These are phyloP conservation scores for Lutjanus argentimaculatus DNA, from an alignment of 2,797 vertebrate species.

Conservation along the genomic window DNA sequence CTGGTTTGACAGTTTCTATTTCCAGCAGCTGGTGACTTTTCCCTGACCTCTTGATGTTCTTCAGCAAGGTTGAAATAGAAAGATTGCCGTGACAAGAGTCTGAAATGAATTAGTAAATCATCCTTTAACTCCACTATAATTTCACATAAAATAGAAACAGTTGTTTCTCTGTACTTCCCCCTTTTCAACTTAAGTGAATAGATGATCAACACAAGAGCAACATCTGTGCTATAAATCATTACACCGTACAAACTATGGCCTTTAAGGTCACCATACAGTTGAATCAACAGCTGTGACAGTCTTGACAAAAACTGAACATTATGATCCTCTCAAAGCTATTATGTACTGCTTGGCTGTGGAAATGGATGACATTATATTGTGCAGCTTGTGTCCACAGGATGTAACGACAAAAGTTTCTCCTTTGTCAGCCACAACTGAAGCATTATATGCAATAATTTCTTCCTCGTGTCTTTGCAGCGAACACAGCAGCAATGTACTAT, in stretches of 20 bases:
- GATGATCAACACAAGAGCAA: background rate
- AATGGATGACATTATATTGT: constrained; percentile 10
- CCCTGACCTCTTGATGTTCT: constrained; percentile 37
- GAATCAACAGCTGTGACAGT: background rate
- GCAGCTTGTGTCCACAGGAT: constrained; percentile 21
- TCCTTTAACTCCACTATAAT: constrained; percentile 9
- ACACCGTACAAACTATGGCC: background rate
- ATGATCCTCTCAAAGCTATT: constrained; percentile 2
- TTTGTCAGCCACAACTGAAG: background rate
- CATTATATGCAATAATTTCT: background rate
- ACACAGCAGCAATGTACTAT: constrained; percentile 93
- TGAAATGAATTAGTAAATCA: constrained; percentile 35
- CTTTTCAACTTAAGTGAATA: constrained; percentile 10
- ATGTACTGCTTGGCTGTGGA: constrained; percentile 10
- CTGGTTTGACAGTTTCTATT: constrained; percentile 41
- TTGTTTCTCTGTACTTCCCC: constrained; percentile 10
- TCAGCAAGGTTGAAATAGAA: constrained; percentile 39
- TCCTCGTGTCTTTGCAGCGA: constrained; percentile 73
- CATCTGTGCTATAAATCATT: background rate
- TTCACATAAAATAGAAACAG: constrained; percentile 2
- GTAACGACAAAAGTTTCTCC: background rate
- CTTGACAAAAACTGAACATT: constrained; percentile 11
- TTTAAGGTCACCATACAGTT: background rate
- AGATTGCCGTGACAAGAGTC: constrained; percentile 14
- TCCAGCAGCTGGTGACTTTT: constrained; percentile 37